Percentiles rank a stretch among this genome's conserved stretches.
phyloP scores from a whole-genome alignment of 1,140 invertebrate species.

The Whitmania pigra region DNA sequence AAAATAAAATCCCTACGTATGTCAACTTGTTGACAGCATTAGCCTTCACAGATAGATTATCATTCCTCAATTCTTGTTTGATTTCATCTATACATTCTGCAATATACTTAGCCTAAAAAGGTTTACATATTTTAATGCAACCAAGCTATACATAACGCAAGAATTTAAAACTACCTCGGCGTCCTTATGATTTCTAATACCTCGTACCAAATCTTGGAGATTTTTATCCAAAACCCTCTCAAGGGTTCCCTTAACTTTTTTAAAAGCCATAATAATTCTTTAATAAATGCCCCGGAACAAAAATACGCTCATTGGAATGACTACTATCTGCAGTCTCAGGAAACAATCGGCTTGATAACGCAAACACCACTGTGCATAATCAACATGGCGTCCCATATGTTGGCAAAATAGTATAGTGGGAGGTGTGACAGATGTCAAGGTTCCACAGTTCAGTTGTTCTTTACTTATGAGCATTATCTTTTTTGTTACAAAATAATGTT shows the following conservation, averaged over 20 bases:
- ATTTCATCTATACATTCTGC: slow-evolving; percentile 99
- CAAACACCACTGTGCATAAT: no score
- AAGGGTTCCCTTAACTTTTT: slow-evolving; percentile 94
- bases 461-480: no score
- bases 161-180: slow-evolving; percentile 71
- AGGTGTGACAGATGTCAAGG: no score
- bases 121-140: not conserved
- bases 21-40: slow-evolving; percentile 97
- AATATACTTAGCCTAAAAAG: slow-evolving; percentile 87
- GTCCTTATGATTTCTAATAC: slow-evolving; percentile 98
- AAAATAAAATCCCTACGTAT: slow-evolving; percentile 64
- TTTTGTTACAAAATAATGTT: no score
- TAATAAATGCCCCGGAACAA: no score
- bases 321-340: no score
- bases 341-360: no score
- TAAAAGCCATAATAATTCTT: slow-evolving; percentile 35
- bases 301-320: no score
- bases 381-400: no score
- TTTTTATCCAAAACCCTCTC: slow-evolving; percentile 99
- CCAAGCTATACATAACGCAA: not conserved
- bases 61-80: slow-evolving; percentile 89
- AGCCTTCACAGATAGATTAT: slow-evolving; percentile 91
- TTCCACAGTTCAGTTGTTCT: no score
- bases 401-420: no score
- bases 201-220: slow-evolving; percentile 92